Base-by-base conservation (phyloP, 2,797 vertebrate genomes). In the Chelon auratus region DNA sequence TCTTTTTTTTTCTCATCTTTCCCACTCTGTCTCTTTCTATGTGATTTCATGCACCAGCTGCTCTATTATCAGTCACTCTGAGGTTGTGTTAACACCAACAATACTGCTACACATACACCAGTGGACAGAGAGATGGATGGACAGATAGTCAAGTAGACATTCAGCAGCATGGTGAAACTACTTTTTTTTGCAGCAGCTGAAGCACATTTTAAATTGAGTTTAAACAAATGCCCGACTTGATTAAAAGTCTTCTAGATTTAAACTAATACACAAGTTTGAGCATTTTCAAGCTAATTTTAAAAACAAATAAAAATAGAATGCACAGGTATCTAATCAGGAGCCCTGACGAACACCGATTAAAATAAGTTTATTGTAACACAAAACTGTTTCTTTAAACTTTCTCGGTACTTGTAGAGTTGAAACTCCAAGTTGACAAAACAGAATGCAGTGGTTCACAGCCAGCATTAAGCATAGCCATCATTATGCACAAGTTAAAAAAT, bases 31-130 rank as follows among this genome's bases (percentile, higher is more conserved):
- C 42, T 70, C 4, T 47, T 87, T 91, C 87, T 86, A 36, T 84
- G 85, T 83, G 90, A 90, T 91, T 92, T 92, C 88, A 92, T 89
- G 91, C 90, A 88, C 90, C 90, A 90, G 87, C 90, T 91, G 89
- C 81, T 84, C 92, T 68, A 84, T 93, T 93, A 87, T 93, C 53
- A 71, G 82, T 87, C 78, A 73, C 86, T 89, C 87, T 87, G 86
- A 90, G 87, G 87, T 91, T 87, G 78, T 85, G 84, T 91, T 91
- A 89, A 87, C 90, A 83, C 78, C 85, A 83, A 91, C 91, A 88
- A 91, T 85, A 77, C 90, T 3, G 71, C 81, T 80, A 79, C 88
- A 83, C 86, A 89, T 37, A 75, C 81, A 74, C 71, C 51, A 69
- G 78, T 75, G 61, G 80, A 87, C 65, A 56, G 68, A 81, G 48